Evolutionary conservation across 1,140 invertebrate genomes (phyloP), one percentile per base, ranked within the genome.

Genomic region (Zeugodacus cucurbitae): DNA sequence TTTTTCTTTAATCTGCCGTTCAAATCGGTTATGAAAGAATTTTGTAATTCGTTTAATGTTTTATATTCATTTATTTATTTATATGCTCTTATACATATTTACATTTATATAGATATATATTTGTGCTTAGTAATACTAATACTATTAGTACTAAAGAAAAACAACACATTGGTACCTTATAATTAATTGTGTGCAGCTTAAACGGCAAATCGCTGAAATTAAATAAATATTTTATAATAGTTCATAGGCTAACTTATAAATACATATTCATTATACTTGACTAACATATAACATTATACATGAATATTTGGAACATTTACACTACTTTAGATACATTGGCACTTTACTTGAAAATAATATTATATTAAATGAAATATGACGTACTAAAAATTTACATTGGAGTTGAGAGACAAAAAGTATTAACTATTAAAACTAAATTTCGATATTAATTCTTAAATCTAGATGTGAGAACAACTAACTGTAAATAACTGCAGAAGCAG

Each of bases 221-320:
- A 22, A 37, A 22, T 22, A 74, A 74, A 74, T 22, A 74, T 41
- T 22, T 74, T 32, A 14, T 34, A 22, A 74, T 34, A 22, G 22
- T 62, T 62, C n/a, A 74, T 37, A 74, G 6, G 22, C 34, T 22
- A 37, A n/a, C 34, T 14, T 32, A 41, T 37, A 74, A 29, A 17
- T 74, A 74, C 17, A 20, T 41, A 41, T 74, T 22, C 32, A 37
- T 41, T 41, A 74, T 0, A 37, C 41, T 34, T 34, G 34, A n/a
- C 34, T 74, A 20, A 0, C 32, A 37, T 37, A 22, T 37, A 74
- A 26, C 32, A 37, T 74, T 41, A 74, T 37, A 74, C 8, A 74
- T 22, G 22, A 74, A 74, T 74, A 74, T 74, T 74, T 74, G 67
- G 32, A 74, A 74, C 34, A 41, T 74, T 37, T 74, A 74, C 67